Evolutionary conservation across 2,797 vertebrate genomes (phyloP), one percentile per base, ranked within the genome.

Genomic region (Serranus cabrilla): DNA sequence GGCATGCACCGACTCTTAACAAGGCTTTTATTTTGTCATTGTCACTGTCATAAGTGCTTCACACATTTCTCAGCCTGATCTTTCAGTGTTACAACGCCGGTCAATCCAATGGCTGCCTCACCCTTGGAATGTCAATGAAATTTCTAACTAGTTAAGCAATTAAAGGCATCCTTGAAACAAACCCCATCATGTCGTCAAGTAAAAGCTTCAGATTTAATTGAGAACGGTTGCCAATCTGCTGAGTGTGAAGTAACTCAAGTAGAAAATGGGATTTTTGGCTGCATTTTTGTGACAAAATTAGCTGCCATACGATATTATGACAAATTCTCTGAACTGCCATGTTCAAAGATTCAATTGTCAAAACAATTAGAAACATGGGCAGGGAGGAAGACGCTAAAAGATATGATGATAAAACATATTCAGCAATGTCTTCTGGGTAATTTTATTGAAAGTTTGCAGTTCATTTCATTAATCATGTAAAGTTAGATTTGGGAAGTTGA

Each of bases 191-290:
- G 77, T 91, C 89, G 81, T 67, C 58, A 79, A 88, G 82, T 71
- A 82, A 90, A 87, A 55, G 80, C 85, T 88, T 85, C 76, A 71
- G 71, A 91, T 91, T 92, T 87, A 91, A 93, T 92, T 92, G 82
- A 82, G 78, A 78, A 58, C 45, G 57, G 88, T 93, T 86, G 64
- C 76, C 83, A 90, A 74, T 85, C 82, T 76, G 71, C 80, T 80
- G 82, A 85, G 73, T 88, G 76, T 83, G 86, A 87, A 91, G 80
- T 73, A 85, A 69, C 47, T 91, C 66, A 56, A 91, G 84, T 84
- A 90, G 86, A 89, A 92, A 94, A 92, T 90, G 51, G 78, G 79
- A 80, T 83, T 82, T 87, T 77, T 82, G 72, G 69, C 73, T 60
- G 60, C 61, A 83, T 63, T 80, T 64, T 66, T 77, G 61, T 71